Evolutionary conservation across 2,113 vertebrate genomes (phyloP), one percentile per base, ranked within the genome.

Genomic region (Myotis lucifugus): DNA sequence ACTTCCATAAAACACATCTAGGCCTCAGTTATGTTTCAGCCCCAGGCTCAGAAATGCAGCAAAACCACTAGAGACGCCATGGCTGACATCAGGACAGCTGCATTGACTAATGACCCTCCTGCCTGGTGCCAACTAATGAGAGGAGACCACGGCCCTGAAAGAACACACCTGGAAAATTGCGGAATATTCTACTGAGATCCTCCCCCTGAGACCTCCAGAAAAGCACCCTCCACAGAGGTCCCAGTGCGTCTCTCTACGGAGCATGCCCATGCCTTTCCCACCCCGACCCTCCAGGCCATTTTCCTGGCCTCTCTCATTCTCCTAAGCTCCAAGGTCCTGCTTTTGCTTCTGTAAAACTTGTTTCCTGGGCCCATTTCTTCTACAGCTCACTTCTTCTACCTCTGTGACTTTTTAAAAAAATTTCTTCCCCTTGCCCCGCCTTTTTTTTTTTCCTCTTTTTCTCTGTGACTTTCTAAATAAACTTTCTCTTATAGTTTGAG

Each of bases 301-400:
- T 50, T 21, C 74, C 48, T 77, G 17, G 74, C 74, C 74, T 15
- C 74, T 10, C 46, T 77, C 74, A 3, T 29, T 77, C 74, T 52
- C 29, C 17, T 52, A 52, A 52, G 17, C 74, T 77, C 17, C 46
- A 52, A 42, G 46, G 25, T 10, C 17, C 9, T 77, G 32, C 46
- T n/a, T 21, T n/a, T 15, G 46, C 29, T 17, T 77, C 74, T n/a
- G 27, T 32, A n/a, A 77, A 50, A 77, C 74, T 52, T n/a, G 48
- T 77, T 77, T 50, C 74, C 46, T 77, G 46, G 50, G 74, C 29
- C 74, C 46, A 77, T 50, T 48, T 50, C 73, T 76, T 76, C 46
- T 52, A n/a, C 5, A 29, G 74, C 46, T 77, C 74, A 21, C 29
- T 77, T 73, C 70, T 73, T 76, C 74, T 52, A 77, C 48, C 46